Evolutionary conservation across 2,113 vertebrate genomes (phyloP).

Genomic region (Struthio camelus): DNA sequence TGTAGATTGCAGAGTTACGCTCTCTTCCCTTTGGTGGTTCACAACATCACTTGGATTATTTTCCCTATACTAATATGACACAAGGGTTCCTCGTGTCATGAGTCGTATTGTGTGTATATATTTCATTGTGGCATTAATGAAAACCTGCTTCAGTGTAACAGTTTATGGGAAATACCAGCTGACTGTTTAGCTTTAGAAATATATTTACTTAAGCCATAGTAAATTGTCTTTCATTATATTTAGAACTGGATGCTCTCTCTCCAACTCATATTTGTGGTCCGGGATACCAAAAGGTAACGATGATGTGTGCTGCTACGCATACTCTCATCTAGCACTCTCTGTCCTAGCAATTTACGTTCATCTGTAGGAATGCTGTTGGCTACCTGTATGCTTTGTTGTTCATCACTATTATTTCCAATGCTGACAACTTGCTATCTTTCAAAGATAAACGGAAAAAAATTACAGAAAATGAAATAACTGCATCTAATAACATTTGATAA

Average conservation of each 20-base stretch:
- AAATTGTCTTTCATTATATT: background rate
- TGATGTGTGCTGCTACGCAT: background rate
- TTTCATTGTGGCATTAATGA: constrained; percentile 80
- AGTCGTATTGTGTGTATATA: constrained; percentile 83
- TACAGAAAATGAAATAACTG: background rate
- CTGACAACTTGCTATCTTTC: background rate
- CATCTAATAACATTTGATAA: background rate
- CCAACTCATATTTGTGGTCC: background rate
- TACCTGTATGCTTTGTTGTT: background rate
- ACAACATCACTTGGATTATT: background rate
- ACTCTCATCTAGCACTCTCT: background rate
- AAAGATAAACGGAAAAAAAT: background rate
- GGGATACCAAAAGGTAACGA: background rate
- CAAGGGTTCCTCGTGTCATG: constrained; percentile 83
- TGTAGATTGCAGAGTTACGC: background rate
- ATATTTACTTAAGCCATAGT: background rate
- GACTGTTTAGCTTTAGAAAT: background rate
- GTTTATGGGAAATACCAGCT: background rate
- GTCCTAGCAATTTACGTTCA: background rate
- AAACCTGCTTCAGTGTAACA: constrained; percentile 74
- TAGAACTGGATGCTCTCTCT: background rate
- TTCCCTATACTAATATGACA: constrained; percentile 79
- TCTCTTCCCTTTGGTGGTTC: background rate
- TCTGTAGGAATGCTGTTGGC: background rate
- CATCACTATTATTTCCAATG: background rate